Evolutionary conservation across 2,797 vertebrate species (phyloP), one percentile per base, ranked within the genome.

Genomic region (Sebastes diaconus): DNA sequence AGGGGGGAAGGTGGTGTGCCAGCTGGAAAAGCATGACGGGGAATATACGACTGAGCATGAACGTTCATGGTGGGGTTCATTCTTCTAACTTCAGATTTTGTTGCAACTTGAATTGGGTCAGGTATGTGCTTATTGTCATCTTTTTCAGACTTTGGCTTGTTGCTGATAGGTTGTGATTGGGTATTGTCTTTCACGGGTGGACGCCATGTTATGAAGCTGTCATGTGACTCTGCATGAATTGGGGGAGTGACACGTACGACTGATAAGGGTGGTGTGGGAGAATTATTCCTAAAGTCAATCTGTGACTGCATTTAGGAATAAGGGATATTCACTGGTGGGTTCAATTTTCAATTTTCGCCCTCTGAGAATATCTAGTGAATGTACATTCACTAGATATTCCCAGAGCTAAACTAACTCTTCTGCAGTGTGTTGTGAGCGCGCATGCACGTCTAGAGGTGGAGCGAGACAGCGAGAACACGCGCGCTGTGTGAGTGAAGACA

Each of bases 311-410:
- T 68, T 14, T 39, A 39, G 36, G 36, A 39, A 39, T 14, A 39
- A 39, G 36, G 36, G 36, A 60, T 80, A 87, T 68, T 84, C 65
- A 68, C 13, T 84, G 7, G 55, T 84, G 14, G 22, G 12, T 68
- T 87, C 22, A 5, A 68, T 10, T 84, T 68, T 87, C 14, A 6
- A 68, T 11, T 82, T 80, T 39, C 6, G 59, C 18, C 5, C 4
- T 76, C 34, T 36, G 34, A 36, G 34, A 36, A 36, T 36, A 36
- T 36, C 34, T 36, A 36, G 34, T 36, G 34, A 36, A 36, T 34
- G 1, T 11, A 34, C 0, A 34, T 36, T 36, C 34, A 36, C 34
- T 36, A 36, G 34, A 12, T 36, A 36, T 36, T 36, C 34, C 1
- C 34, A 36, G 34, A 36, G 34, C 34, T 36, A 36, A 36, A 36